Base-by-base conservation (phyloP, 2,888 invertebrate species). In the Nomada fabriciana region DNA sequence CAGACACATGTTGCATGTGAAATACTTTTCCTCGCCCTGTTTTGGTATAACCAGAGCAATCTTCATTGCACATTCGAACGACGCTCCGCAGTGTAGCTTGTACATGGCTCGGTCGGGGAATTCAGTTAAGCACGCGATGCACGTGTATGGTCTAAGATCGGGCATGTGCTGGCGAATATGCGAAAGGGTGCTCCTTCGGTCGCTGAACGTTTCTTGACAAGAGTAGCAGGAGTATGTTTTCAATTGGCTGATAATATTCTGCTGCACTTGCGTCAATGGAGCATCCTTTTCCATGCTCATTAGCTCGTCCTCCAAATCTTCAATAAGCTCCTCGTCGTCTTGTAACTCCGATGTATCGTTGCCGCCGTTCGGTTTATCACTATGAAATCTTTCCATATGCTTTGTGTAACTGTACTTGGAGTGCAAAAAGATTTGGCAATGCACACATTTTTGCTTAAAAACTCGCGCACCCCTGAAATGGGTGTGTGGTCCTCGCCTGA, bases 41-140 rank as follows among this genome's bases (percentile, higher is more conserved):
- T 91, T 91, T 0, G 94, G 94, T 2, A 92, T 82, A 0, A 94
- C 94, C 1, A 92, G 80, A 3, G 94, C 94, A 11, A 94, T 95
- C 83, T 95, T 95, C 88, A 95, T 95, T 0, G 95, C 95, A 83
- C 96, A 96, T 77, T 95, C 95, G 11, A 93, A 93, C 0, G 93
- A 94, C 0, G 90, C 92, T 18, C 89, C 90, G 67, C 94, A 94
- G 63, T 94, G 94, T 0, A 90, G 47, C 11, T 94, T 93, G 67
- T 94, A 94, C 74, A 91, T 89, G 0, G 91, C 87, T 13, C 93
- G 90, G 76, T 94, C 93, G 0, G 91, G 87, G 60, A 94, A 94
- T 60, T 93, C 92, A 0, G 92, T 93, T 5, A 94, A 83, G 65
- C 94, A 94, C 1, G 94, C 94, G 53, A 94, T 92, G 60, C 94